Base-by-base conservation (phyloP, 1,140 invertebrate genomes). In the Nymphalis io region DNA sequence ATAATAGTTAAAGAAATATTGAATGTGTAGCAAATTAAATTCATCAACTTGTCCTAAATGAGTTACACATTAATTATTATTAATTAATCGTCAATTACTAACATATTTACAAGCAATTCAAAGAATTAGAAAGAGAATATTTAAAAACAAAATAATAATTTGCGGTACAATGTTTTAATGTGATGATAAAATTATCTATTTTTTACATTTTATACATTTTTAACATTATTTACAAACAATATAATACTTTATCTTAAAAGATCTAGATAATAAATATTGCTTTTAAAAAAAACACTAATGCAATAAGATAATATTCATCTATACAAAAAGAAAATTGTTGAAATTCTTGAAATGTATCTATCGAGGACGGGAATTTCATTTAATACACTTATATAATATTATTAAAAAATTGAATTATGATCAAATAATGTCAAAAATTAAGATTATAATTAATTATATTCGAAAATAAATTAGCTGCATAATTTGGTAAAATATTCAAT, bases 151-250 rank as follows among this genome's bases (percentile, higher is more conserved):
- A 60, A 44, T 44, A 68, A 44, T 16, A 59, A 57, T 68, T 55
- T 23, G 42, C 27, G 63, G 38, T 68, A 68, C 44, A 64, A 44
- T 64, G 16, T 72, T 72, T 33, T 68, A 72, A 63, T 76, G 74
- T 73, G 74, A 76, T 76, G 71, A 66, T 69, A 69, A 57, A 68
- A 48, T 72, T 70, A 68, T 48, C 60, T 75, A 68, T 40, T 69
- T 70, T 77, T 73, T 78, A 78, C 72, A 80, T 68, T 74, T 72
- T 76, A 69, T 79, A 79, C 74, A 79, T 67, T 76, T 27, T 74
- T 72, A 68, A 66, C 72, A 70, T 57, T 74, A 76, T 79, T 68
- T 75, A 75, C 70, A 72, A 58, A 72, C 62, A 68, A 71, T 68
- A 51, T 67, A 73, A 71, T 68, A 63, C 69, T 73, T 75, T 53